phyloP scores from a whole-genome alignment of 2,113 vertebrate genomes.

The Notothenia coriiceps region DNA sequence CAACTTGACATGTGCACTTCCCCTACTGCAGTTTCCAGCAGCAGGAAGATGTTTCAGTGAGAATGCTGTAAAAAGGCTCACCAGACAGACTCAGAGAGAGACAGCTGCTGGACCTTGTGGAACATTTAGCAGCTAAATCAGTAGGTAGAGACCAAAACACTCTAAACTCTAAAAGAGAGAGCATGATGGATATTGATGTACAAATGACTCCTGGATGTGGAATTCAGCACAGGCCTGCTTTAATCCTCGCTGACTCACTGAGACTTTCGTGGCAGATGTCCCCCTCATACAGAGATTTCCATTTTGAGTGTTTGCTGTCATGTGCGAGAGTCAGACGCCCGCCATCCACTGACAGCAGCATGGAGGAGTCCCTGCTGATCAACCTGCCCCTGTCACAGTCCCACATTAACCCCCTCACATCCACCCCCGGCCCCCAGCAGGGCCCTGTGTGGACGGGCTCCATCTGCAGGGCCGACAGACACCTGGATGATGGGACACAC shows the following conservation, averaged over 20 bases:
- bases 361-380: slow-evolving; percentile 56
- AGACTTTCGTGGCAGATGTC: slow-evolving; percentile 79
- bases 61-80: too few species aligned
- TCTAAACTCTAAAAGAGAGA: too few species aligned
- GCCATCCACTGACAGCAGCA: slow-evolving; percentile 61
- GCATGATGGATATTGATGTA: too few species aligned
- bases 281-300: slow-evolving; percentile 74
- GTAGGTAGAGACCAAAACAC: too few species aligned
- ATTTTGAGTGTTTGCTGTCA: slow-evolving; percentile 51
- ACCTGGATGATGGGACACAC: slow-evolving; percentile 66
- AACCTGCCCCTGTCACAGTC: slow-evolving; percentile 72
- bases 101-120: too few species aligned
- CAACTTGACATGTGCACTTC: too few species aligned
- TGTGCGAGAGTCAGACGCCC: slow-evolving; percentile 41
- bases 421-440: slow-evolving; percentile 42
- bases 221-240: background rate
- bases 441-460: slow-evolving; percentile 49
- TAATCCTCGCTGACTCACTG: slow-evolving; percentile 66
- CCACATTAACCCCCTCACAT: slow-evolving; percentile 63
- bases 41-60: too few species aligned
- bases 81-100: too few species aligned
- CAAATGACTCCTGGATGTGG: too few species aligned
- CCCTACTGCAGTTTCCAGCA: too few species aligned
- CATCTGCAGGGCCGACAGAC: slow-evolving; percentile 62
- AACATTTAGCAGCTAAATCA: too few species aligned